Conservation (phyloP, 2,888 invertebrate genomes). For the Ditula angustiorana region DNA sequence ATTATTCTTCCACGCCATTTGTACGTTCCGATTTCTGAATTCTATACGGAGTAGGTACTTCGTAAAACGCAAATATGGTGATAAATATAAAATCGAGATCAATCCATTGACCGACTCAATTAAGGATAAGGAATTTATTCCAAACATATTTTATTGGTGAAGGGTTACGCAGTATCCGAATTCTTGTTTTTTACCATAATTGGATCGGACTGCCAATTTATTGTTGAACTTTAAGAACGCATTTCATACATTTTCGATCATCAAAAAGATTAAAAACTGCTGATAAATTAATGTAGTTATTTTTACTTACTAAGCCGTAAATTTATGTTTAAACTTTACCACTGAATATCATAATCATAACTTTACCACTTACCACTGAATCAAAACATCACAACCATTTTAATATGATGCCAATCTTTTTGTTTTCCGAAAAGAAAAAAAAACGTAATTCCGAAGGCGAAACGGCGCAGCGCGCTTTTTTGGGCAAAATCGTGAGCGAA, state of each 20-base stretch:
- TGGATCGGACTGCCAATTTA: neutral
- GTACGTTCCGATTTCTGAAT: slow-evolving; percentile 8
- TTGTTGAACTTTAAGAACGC: neutral
- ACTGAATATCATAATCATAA: neutral
- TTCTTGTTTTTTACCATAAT: slow-evolving; percentile 12
- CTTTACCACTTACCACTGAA: neutral
- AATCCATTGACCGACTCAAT: slow-evolving; percentile 35
- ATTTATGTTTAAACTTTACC: neutral
- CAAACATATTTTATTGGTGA: slow-evolving; percentile 29
- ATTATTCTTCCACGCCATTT: slow-evolving; percentile 21
- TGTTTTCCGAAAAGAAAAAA: slow-evolving; percentile 23
- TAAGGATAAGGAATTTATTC: slow-evolving; percentile 30
- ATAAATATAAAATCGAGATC: slow-evolving; percentile 28
- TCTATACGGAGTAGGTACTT: slow-evolving; percentile 7
- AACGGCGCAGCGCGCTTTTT: slow-evolving; percentile 48
- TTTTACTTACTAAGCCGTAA: no score
- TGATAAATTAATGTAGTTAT: no score
- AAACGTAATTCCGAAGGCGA: slow-evolving; percentile 37
- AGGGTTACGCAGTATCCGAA: slow-evolving; percentile 17
- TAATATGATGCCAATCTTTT: slow-evolving; percentile 10
- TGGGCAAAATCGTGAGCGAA: slow-evolving; percentile 75
- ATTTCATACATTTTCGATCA: neutral
- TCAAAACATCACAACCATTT: slow-evolving; percentile 5
- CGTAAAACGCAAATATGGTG: slow-evolving; percentile 11
- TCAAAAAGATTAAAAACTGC: neutral